phyloP scores from a whole-genome alignment of 2,888 invertebrate genomes.

The Lepidocyrtinus sp. region DNA sequence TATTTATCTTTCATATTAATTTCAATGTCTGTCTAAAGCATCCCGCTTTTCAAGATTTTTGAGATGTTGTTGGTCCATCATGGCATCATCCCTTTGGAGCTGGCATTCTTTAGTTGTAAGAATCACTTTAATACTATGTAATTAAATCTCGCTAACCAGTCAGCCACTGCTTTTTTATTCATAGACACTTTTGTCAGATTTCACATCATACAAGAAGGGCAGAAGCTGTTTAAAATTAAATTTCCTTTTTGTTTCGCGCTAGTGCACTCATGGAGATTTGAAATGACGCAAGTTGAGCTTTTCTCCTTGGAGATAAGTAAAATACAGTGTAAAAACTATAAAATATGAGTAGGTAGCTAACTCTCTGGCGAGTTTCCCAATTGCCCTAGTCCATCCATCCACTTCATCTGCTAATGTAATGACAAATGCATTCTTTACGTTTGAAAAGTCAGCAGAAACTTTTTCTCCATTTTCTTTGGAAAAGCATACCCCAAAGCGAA shows the following conservation, averaged over 20 bases:
- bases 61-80: background rate
- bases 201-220: background rate
- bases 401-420: constrained; percentile 6
- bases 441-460: constrained; percentile 58
- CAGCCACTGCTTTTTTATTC: constrained; percentile 13
- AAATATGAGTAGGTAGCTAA: background rate
- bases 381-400: constrained; percentile 17
- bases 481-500: too few relatives aligned
- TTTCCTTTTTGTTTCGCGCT: background rate
- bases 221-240: constrained; percentile 4
- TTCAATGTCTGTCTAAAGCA: background rate
- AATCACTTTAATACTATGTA: background rate
- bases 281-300: background rate
- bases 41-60: constrained; percentile 5
- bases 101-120: background rate
- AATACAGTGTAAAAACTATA: background rate
- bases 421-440: constrained; percentile 33
- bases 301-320: background rate
- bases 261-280: background rate
- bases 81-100: background rate
- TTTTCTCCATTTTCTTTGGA: constrained; percentile 9
- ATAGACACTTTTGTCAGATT: constrained; percentile 8
- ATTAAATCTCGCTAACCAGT: constrained; percentile 10
- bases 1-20: constrained; percentile 14
- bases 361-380: background rate